Evolutionary conservation across 1,140 invertebrate species (phyloP).

Genomic region (Apis dorsata): DNA sequence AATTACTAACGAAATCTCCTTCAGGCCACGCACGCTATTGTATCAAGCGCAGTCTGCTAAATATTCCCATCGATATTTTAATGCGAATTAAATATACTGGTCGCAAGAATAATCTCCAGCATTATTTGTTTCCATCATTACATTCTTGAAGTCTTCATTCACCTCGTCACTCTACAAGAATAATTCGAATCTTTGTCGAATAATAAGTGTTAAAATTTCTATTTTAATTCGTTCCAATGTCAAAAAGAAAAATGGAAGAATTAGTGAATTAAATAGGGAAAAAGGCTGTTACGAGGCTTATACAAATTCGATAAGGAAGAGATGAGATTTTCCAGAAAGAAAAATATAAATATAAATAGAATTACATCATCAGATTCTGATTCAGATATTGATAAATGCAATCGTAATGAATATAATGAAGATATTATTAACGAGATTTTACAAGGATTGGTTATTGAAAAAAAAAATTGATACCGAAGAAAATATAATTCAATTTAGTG

Average conservation of each 20-base stretch:
- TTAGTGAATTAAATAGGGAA: conserved; percentile 19
- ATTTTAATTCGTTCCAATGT: conserved; percentile 26
- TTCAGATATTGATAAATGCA: conserved; percentile 38
- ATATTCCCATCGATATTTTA: no score
- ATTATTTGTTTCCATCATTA: no score
- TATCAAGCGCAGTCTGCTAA: no score
- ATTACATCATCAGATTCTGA: conserved; percentile 37
- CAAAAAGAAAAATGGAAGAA: conserved; percentile 32
- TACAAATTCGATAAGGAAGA: conserved; percentile 32
- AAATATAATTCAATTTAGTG: conserved; percentile 29
- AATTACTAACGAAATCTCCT: no score
- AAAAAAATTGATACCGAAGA: conserved; percentile 37
- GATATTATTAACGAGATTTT: conserved; percentile 32
- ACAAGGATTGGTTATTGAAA: conserved; percentile 44
- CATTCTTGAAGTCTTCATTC: no score
- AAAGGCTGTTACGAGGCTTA: conserved; percentile 28
- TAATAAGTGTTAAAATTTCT: conserved; percentile 35
- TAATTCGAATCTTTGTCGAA: conserved; percentile 19
- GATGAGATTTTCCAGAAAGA: conserved; percentile 19
- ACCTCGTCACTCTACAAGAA: no score
- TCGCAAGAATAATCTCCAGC: no score
- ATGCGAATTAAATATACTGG: no score
- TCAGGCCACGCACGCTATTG: no score
- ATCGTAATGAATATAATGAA: conserved; percentile 33
- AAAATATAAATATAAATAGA: conserved; percentile 31